Conservation (phyloP, 2,113 vertebrate genomes). For the Athene noctua region DNA sequence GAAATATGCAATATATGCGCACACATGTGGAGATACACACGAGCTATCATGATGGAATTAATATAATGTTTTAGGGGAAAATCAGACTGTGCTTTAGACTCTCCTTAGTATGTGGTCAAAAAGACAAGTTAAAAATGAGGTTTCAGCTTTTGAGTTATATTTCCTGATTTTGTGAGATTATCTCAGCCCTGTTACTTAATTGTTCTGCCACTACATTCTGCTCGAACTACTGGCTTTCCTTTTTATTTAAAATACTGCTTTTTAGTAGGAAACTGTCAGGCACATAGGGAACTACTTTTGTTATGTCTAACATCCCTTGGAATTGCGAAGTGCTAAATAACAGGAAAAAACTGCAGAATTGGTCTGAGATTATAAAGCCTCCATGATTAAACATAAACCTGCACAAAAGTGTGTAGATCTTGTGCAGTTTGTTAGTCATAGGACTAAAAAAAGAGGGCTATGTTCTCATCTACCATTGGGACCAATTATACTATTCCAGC, state of each 20-base stretch:
- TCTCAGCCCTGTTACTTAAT: background rate
- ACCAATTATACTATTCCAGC: background rate
- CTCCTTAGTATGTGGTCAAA: background rate
- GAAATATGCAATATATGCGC: background rate
- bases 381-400: background rate
- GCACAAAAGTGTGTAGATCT: background rate
- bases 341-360: background rate
- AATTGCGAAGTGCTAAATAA: background rate
- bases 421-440: background rate
- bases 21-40: background rate
- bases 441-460: background rate
- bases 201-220: background rate
- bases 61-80: background rate
- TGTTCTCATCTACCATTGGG: rapidly evolving
- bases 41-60: background rate
- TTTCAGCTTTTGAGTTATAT: background rate
- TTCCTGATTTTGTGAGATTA: background rate
- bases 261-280: background rate
- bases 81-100: background rate
- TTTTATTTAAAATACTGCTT: background rate
- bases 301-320: background rate
- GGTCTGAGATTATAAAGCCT: background rate
- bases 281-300: background rate
- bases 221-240: background rate
- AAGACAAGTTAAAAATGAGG: background rate